Base-by-base conservation (phyloP, 2,797 vertebrate genomes). In the Galaxias olidus region DNA sequence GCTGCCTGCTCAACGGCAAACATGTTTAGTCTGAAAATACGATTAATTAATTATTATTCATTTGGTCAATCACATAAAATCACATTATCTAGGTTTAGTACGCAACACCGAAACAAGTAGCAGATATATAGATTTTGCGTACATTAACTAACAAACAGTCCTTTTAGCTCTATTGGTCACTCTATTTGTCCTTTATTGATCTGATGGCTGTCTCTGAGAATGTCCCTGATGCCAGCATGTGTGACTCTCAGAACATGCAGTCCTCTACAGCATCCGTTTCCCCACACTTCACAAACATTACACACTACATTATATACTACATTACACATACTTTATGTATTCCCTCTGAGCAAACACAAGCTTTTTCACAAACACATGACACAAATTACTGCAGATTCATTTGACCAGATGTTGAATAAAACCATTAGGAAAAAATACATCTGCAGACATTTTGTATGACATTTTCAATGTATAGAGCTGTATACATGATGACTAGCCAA, bases 161-260 rank as follows among this genome's bases (percentile, higher is more conserved):
- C 40, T 52, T 43, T 47, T 14, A 10, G 9, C 45, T 47, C 10
- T 47, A 14, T 47, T 10, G 1, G 3, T 47, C 45, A 47, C 10
- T 0, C 7, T 58, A 0, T 14, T 19, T 14, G 18, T n/a, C 18
- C 41, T 44, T 49, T 4, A 57, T 67, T 15, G 59, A 41, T 61
- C 41, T 9, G 57, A 13, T 45, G 48, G 65, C 54, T 4, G 12
- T 66, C 57, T 61, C 30, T 65, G 73, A 47, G 82, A 79, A 81
- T 69, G 44, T n/a, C 41, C 68, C 76, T 80, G 53, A 70, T 69
- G 61, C 17, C 19, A 59, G 45, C 6, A 12, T 41, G 49, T 61
- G 44, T 47, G 4, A 61, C 56, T 52, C 17, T 12, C 18, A 8
- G 18, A 17, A 53, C 49, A 51, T 7, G 4, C 2, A 12, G 62